Base-by-base conservation (phyloP, 2,888 invertebrate species). In the Agrilus cyanescens region DNA sequence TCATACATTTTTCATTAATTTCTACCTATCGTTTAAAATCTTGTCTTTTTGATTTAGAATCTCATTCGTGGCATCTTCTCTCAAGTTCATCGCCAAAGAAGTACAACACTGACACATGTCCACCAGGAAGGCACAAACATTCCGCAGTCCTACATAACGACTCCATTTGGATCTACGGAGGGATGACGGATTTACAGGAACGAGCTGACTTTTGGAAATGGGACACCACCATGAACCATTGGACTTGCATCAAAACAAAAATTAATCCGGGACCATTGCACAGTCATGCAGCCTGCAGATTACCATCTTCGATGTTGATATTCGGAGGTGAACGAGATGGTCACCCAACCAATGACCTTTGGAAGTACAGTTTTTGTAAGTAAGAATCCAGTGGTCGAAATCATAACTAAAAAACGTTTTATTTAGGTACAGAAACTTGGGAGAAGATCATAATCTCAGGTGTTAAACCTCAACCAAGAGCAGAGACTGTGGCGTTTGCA, bases 101-200 rank as follows among this genome's bases (percentile, higher is more conserved):
- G 53, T 64, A 43, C 10, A 53, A 52, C 29, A 44, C 68, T 49
- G 57, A 57, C 41, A 56, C 69, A 51, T 72, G 71, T 48, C 81
- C 82, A 2, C 78, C 83, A 38, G 78, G 83, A 32, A 74, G 89
- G 10, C 88, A 90, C 71, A 84, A 85, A 55, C 91, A 91, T 71
- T 83, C 86, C 0, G 85, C 86, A 3, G 81, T 86, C 36, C 69
- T 88, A 47, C 80, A 85, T 65, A 82, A 76, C 54, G 76, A 78
- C 51, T 74, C 79, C 3, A 84, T 91, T 74, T 90, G 86, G 80
- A 75, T 91, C 58, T 89, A 85, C 66, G 91, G 86, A 13, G 91
- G 91, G 0, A 86, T 85, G 82, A 82, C 82, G 48, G 87, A 89
- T 69, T 74, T 91, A 44, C 78, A 82, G 51, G 83, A 80, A 54